Conservation (phyloP, 1,140 invertebrate genomes). For the Stegodyphus dumicola region DNA sequence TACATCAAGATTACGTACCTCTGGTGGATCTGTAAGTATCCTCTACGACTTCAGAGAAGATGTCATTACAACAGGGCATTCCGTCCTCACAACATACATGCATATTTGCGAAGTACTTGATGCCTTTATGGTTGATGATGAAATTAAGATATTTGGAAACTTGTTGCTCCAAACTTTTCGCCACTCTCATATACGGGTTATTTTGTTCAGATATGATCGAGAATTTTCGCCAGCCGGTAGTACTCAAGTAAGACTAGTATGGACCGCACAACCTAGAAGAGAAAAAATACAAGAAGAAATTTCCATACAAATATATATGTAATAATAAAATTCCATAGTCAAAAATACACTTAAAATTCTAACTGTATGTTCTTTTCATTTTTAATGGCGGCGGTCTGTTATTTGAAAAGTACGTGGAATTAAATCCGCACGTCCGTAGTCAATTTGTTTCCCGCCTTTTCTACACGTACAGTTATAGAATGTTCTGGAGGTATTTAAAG, state of each 20-base stretch:
- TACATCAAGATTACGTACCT: constrained; percentile 65
- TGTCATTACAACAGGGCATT: constrained; percentile 78
- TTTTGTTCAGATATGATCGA: constrained; percentile 85
- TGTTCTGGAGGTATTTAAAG: too few species aligned
- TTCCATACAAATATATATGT: too few species aligned
- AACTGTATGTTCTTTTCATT: too few species aligned
- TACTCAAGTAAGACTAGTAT: constrained; percentile 88
- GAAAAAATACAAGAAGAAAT: background rate
- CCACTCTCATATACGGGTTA: constrained; percentile 78
- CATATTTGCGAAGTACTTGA: constrained; percentile 73
- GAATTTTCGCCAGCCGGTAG: constrained; percentile 94
- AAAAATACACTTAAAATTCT: too few species aligned
- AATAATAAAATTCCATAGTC: too few species aligned
- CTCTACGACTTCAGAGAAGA: constrained; percentile 86
- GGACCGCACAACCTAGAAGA: constrained; percentile 87
- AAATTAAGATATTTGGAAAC: constrained; percentile 73
- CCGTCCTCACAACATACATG: constrained; percentile 81
- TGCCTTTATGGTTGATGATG: constrained; percentile 74
- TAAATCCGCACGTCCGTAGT: too few species aligned
- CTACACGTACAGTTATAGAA: too few species aligned
- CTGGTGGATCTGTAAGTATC: constrained; percentile 89
- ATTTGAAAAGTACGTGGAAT: too few species aligned
- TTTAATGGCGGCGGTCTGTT: too few species aligned
- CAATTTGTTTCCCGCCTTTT: too few species aligned
- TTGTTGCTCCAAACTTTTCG: constrained; percentile 65